Evolutionary conservation across 2,113 vertebrate genomes (phyloP).

Genomic region (Lophius piscatorius): DNA sequence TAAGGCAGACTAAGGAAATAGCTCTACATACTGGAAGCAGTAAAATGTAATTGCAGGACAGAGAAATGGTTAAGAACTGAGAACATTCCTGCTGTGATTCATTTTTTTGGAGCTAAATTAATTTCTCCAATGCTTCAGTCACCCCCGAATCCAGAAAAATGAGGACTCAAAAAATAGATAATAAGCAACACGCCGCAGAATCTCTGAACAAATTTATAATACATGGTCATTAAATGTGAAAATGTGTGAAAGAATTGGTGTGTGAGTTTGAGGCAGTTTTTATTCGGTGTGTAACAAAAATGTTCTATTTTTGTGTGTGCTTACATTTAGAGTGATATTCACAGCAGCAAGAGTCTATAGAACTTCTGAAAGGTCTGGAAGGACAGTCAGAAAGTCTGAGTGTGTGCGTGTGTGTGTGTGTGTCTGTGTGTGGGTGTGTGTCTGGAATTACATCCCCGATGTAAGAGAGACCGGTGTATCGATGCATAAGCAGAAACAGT

Average conservation of each 20-base stretch:
- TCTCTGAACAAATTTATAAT: neutral
- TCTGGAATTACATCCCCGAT: constrained; percentile 42
- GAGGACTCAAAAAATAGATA: constrained; percentile 1
- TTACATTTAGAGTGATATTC: neutral
- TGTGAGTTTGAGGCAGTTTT: constrained; percentile 13
- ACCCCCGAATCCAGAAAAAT: neutral
- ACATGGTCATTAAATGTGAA: constrained; percentile 3
- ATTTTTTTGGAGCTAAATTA: neutral
- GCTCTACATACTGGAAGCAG: constrained; percentile 1
- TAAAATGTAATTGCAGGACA: constrained; percentile 2
- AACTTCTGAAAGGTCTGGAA: constrained; percentile 12
- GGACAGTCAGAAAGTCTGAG: constrained; percentile 37
- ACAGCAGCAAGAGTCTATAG: neutral
- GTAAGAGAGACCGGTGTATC: constrained; percentile 18
- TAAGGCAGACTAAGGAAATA: constrained; percentile 3
- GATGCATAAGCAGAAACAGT: neutral
- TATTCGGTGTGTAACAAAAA: neutral
- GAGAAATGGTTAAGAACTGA: neutral
- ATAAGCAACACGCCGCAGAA: constrained; percentile 5
- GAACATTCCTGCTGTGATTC: neutral
- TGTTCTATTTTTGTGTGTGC: neutral
- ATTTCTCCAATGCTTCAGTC: neutral
- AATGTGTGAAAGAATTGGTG: neutral
- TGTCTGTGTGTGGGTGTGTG: constrained; percentile 40
- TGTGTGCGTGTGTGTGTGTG: constrained; percentile 41